phyloP scores from a whole-genome alignment of 2,113 vertebrate species.

The Epinephelus moara region DNA sequence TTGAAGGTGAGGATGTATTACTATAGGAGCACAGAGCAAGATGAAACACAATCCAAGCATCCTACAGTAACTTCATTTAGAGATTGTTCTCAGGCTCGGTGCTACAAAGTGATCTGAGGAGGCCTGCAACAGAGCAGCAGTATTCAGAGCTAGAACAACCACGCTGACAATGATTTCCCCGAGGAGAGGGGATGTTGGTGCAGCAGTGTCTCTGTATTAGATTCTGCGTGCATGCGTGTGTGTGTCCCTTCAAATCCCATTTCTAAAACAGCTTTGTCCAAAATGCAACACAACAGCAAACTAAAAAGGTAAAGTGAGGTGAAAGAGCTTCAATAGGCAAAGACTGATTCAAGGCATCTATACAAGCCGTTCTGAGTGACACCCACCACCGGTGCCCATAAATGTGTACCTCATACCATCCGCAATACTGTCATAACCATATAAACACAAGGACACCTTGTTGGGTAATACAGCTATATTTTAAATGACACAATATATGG shows the following conservation, averaged over 20 bases:
- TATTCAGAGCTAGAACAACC: conserved; percentile 47
- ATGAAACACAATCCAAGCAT: conserved; percentile 52
- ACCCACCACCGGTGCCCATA: conserved; percentile 5
- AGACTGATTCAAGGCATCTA: not conserved
- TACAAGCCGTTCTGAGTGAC: not conserved
- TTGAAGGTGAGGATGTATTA: conserved; percentile 36
- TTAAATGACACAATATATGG: conserved; percentile 37
- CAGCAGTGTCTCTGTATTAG: conserved; percentile 24
- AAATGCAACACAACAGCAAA: conserved; percentile 14
- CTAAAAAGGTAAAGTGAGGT: not conserved
- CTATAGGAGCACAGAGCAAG: conserved; percentile 24
- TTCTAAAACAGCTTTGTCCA: conserved; percentile 12
- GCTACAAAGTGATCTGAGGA: conserved; percentile 28
- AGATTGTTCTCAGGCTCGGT: conserved; percentile 21
- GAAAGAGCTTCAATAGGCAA: not conserved
- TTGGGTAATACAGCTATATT: conserved; percentile 32
- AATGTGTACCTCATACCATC: conserved; percentile 5
- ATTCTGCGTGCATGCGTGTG: not conserved
- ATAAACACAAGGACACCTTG: conserved; percentile 49
- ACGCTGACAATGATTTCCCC: conserved; percentile 59
- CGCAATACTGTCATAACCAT: not conserved
- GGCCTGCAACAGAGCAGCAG: conserved; percentile 31
- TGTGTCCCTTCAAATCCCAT: conserved; percentile 25
- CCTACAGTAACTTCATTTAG: conserved; percentile 43
- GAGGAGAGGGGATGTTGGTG: conserved; percentile 36